Base-by-base conservation (phyloP, 2,113 vertebrate genomes). In the Oophaga pumilio region DNA sequence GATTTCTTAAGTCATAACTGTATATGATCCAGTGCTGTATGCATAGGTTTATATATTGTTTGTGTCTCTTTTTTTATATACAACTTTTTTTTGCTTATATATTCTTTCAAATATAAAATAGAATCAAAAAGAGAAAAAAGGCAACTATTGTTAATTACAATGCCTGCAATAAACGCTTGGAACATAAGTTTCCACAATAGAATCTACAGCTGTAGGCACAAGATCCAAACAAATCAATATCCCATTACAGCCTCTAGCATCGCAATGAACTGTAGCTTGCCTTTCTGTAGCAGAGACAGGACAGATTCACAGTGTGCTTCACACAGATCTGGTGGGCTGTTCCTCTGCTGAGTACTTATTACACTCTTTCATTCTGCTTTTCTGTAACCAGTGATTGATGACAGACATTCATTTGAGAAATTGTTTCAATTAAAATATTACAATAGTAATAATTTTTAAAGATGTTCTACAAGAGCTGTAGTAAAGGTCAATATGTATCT, bases 201-300 rank as follows among this genome's bases (percentile, higher is more conserved):
- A 96, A 95, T 95, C 94, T 94, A 95, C 94, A 94, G 92, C 90
- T 91, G 90, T 91, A 90, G 93, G 92, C 95, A 93, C 93, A 92
- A 94, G 92, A 95, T 95, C 95, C 95, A 93, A 93, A 94, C 94
- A 95, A 97, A 98, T 99, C 97, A 97, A 98, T 98, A 99, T 96
- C 96, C 94, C 96, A 97, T 98, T 98, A 87, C 89, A 90, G 89
- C 52, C 26, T 81, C 87, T 66, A 88, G 89, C 57, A 60, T 77
- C 82, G 80, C 28, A 74, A 71, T 76, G 22, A 90, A 73, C 78
- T 82, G 82, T 13, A 76, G 81, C 91, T 89, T 83, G 88, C 84
- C 52, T 49, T 91, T 6, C 28, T 73, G 52, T 0, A 18, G 33
- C 76, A 91, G 86, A 89, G 80, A 90, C 59, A 80, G 59, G 76